Conservation (phyloP, 2,888 invertebrate genomes). For the Melolontha melolontha region DNA sequence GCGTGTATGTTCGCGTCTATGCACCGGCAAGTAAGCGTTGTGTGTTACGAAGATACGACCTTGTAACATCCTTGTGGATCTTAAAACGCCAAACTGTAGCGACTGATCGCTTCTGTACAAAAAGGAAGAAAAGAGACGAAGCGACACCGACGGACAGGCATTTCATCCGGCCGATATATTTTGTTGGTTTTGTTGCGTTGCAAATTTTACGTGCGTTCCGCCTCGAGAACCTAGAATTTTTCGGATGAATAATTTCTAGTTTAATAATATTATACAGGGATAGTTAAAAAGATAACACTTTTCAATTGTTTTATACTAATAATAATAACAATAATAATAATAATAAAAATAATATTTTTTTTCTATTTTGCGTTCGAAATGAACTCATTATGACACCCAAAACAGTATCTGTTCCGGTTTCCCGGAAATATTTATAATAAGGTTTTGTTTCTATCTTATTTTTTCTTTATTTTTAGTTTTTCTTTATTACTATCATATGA, state of each 20-base stretch:
- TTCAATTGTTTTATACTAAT: too few species aligned
- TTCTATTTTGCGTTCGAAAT: too few species aligned
- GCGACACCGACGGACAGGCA: background rate
- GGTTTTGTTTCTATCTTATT: too few species aligned
- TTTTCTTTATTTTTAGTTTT: too few species aligned
- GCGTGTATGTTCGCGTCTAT: background rate
- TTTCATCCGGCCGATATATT: background rate
- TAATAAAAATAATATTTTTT: too few species aligned
- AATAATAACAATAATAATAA: too few species aligned
- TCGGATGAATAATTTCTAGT: background rate
- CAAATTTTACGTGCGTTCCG: constrained; percentile 7
- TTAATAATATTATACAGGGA: too few species aligned
- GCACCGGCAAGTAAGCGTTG: constrained; percentile 14
- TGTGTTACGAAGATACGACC: constrained; percentile 30
- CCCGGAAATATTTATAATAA: too few species aligned
- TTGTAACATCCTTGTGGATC: constrained; percentile 33
- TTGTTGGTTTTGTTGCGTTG: background rate
- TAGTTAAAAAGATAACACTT: too few species aligned
- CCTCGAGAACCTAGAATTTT: background rate
- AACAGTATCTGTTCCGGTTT: too few species aligned
- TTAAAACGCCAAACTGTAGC: constrained; percentile 22
- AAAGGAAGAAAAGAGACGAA: constrained; percentile 6
- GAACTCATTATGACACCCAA: too few species aligned
- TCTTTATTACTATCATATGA: too few species aligned
- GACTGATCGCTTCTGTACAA: constrained; percentile 13